These are phyloP conservation scores for Casuarius casuarius DNA, from an alignment of 2,113 vertebrate genomes.

Conservation along the genomic window DNA sequence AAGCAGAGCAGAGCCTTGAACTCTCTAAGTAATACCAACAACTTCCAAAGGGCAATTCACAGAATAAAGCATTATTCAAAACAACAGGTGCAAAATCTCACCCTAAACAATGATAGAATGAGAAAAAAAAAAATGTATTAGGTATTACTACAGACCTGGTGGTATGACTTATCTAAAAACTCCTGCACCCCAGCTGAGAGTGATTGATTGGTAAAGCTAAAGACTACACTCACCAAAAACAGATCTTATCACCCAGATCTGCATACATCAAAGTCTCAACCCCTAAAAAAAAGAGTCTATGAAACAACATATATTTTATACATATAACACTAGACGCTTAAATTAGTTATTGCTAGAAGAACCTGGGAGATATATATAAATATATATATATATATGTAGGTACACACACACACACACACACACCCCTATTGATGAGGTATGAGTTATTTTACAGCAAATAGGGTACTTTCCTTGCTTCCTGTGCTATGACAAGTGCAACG, in stretches of 20 bases:
- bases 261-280: not conserved
- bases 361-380: not conserved
- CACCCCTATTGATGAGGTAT: not conserved
- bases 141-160: not conserved
- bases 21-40: not conserved
- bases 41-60: not conserved
- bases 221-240: not conserved
- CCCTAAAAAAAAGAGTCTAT: not conserved
- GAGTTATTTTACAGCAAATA: not conserved
- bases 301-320: too few relatives aligned
- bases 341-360: not conserved
- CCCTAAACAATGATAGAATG: not conserved
- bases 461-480: not conserved
- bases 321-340: not conserved
- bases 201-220: not conserved
- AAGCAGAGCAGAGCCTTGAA: not conserved
- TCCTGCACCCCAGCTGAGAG: not conserved
- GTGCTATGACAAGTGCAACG: not conserved
- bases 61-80: not conserved
- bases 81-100: not conserved
- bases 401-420: not conserved
- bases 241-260: not conserved
- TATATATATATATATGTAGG: too few relatives aligned
- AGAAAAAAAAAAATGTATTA: not conserved
- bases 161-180: not conserved